Evolutionary conservation across 2,888 invertebrate species (phyloP).

Genomic region (Mythimna loreyi): DNA sequence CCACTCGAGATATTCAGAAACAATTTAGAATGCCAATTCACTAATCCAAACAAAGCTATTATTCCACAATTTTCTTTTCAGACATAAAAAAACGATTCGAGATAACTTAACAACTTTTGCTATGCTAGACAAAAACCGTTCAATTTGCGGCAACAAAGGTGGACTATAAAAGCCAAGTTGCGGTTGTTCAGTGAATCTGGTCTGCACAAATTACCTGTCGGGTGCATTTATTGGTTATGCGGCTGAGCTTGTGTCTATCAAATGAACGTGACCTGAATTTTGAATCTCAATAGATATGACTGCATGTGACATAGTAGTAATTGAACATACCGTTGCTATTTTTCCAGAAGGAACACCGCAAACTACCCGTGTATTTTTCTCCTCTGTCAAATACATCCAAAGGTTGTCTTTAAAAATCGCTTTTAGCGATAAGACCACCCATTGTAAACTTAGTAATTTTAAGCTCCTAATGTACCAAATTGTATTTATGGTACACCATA

Average conservation of each 20-base stretch:
- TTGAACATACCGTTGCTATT: conserved; percentile 35
- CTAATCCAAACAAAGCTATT: conserved; percentile 36
- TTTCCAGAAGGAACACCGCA: too few relatives aligned
- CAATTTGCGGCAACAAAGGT: conserved; percentile 37
- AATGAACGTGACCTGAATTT: conserved; percentile 50
- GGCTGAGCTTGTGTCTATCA: conserved; percentile 38
- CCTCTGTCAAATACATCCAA: too few relatives aligned
- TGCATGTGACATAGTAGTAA: conserved; percentile 57
- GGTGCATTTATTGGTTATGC: conserved; percentile 58
- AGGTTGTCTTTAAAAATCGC: too few relatives aligned
- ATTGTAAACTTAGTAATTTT: too few relatives aligned
- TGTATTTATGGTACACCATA: too few relatives aligned
- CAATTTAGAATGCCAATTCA: conserved; percentile 41
- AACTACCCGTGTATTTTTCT: too few relatives aligned
- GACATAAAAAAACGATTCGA: conserved; percentile 11
- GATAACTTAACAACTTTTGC: conserved; percentile 18
- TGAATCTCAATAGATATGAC: conserved; percentile 35
- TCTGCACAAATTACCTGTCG: conserved; percentile 62
- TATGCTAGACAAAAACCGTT: conserved; percentile 11
- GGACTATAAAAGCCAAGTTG: conserved; percentile 16
- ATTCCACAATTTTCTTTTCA: conserved; percentile 5
- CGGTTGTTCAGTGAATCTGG: conserved; percentile 30
- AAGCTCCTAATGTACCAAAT: too few relatives aligned
- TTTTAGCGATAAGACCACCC: too few relatives aligned
- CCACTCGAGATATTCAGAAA: conserved; percentile 6